These are phyloP conservation scores for Cantharis rustica DNA, from an alignment of 2,888 invertebrate species.

Conservation along the genomic window DNA sequence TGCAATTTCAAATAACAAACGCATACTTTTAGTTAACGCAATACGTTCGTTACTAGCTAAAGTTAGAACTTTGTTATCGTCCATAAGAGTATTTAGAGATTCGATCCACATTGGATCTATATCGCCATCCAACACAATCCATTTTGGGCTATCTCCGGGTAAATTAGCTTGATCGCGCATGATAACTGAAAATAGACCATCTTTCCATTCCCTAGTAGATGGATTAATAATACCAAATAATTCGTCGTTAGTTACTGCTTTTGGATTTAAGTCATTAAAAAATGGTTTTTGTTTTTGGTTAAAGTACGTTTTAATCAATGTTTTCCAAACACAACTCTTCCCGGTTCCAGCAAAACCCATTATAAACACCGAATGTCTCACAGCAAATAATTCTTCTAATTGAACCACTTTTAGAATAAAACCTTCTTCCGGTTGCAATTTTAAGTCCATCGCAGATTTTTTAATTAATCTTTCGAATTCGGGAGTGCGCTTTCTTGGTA, in stretches of 20 bases:
- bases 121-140: slow-evolving; percentile 95
- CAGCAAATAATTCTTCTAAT: slow-evolving; percentile 89
- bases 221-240: slow-evolving; percentile 94
- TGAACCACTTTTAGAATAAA: slow-evolving; percentile 89
- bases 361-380: slow-evolving; percentile 84
- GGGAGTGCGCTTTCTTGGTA: slow-evolving; percentile 82
- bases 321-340: slow-evolving; percentile 92
- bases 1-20: slow-evolving; percentile 92
- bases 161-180: slow-evolving; percentile 94
- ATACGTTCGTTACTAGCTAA: slow-evolving; percentile 94
- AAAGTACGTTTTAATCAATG: slow-evolving; percentile 79
- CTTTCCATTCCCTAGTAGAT: slow-evolving; percentile 90
- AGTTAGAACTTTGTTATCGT: slow-evolving; percentile 94
- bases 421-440: slow-evolving; percentile 88
- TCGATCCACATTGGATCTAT: slow-evolving; percentile 99
- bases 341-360: slow-evolving; percentile 86
- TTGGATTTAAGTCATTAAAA: slow-evolving; percentile 92
- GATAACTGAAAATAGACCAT: slow-evolving; percentile 87
- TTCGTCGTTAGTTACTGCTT: slow-evolving; percentile 95
- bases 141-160: slow-evolving; percentile 83
- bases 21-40: slow-evolving; percentile 85
- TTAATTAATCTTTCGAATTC: slow-evolving; percentile 84
- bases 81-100: slow-evolving; percentile 95
- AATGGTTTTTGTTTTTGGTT: slow-evolving; percentile 82
- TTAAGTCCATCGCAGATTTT: slow-evolving; percentile 78